These are phyloP conservation scores for Rhyacophila brunnea DNA, from an alignment of 1,140 invertebrate species.

Conservation along the genomic window DNA sequence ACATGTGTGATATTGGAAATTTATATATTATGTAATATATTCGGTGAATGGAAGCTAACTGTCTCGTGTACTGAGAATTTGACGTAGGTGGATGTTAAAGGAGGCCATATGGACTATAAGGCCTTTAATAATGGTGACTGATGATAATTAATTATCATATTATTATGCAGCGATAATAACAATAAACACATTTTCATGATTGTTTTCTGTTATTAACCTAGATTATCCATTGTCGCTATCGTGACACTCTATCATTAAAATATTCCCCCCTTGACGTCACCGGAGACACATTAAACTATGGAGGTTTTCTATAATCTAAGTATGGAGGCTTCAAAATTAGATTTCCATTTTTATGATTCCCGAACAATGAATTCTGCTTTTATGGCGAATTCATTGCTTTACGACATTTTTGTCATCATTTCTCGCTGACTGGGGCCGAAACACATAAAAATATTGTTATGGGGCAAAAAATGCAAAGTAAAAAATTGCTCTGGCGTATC, in stretches of 20 bases:
- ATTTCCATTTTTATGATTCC: constrained; percentile 36
- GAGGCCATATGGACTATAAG: too few species aligned
- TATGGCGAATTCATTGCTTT: constrained; percentile 35
- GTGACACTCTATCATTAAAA: constrained; percentile 34
- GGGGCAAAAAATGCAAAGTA: constrained; percentile 5
- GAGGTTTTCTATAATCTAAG: too few species aligned
- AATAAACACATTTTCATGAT: too few species aligned
- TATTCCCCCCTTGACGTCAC: constrained; percentile 30
- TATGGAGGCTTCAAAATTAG: constrained; percentile 34
- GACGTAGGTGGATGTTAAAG: too few species aligned
- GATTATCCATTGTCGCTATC: constrained; percentile 28
- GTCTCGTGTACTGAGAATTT: too few species aligned
- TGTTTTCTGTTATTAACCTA: not conserved
- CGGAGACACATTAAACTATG: constrained; percentile 33
- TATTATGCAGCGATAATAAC: too few species aligned
- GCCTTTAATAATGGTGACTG: too few species aligned
- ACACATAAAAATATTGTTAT: constrained; percentile 27
- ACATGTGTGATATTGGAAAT: too few species aligned
- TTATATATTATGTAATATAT: too few species aligned
- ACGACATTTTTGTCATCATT: constrained; percentile 26
- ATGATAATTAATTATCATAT: too few species aligned
- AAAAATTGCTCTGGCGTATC: not conserved
- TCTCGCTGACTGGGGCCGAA: constrained; percentile 10
- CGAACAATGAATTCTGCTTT: constrained; percentile 34
- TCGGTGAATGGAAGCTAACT: too few species aligned